A percentile compares a stretch with the other conserved stretches of the same genome.
These are phyloP conservation scores for Temnothorax ravouxi DNA, from an alignment of 2,888 invertebrate species.

Conservation along the genomic window DNA sequence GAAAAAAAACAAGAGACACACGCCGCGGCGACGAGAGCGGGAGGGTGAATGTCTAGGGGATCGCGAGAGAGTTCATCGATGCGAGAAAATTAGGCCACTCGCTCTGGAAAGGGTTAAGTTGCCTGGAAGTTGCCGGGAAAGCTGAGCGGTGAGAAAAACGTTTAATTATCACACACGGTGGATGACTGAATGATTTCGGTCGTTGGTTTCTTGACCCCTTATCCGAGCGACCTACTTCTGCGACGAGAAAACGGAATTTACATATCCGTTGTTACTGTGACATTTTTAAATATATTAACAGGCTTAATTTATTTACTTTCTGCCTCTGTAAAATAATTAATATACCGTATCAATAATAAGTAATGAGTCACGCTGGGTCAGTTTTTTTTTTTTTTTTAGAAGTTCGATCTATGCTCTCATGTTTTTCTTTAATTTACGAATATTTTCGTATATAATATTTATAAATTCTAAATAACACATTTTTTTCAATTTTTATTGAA, in stretches of 20 bases:
- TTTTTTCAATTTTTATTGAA: background rate
- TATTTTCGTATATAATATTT: background rate
- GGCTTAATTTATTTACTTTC: background rate
- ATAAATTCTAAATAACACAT: background rate
- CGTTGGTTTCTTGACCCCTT: slow-evolving; percentile 36
- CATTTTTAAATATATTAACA: background rate
- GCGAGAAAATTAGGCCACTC: slow-evolving; percentile 77
- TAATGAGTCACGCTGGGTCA: too few relatives aligned
- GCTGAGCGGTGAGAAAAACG: slow-evolving; percentile 16
- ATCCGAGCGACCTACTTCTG: slow-evolving; percentile 29
- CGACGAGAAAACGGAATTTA: background rate
- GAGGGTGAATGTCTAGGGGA: slow-evolving; percentile 30
- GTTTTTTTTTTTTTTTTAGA: background rate
- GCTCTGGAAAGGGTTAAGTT: slow-evolving; percentile 22
- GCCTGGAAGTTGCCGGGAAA: background rate
- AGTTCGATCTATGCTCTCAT: background rate
- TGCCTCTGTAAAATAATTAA: background rate
- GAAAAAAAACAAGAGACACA: slow-evolving; percentile 46
- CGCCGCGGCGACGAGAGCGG: slow-evolving; percentile 21
- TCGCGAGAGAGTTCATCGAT: slow-evolving; percentile 70
- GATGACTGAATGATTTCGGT: slow-evolving; percentile 20
- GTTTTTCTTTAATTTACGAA: background rate
- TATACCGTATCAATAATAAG: too few relatives aligned
- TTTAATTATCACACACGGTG: slow-evolving; percentile 29
- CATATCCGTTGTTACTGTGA: background rate